Base-by-base conservation (phyloP, 2,888 invertebrate genomes). In the Hartigia nigra region DNA sequence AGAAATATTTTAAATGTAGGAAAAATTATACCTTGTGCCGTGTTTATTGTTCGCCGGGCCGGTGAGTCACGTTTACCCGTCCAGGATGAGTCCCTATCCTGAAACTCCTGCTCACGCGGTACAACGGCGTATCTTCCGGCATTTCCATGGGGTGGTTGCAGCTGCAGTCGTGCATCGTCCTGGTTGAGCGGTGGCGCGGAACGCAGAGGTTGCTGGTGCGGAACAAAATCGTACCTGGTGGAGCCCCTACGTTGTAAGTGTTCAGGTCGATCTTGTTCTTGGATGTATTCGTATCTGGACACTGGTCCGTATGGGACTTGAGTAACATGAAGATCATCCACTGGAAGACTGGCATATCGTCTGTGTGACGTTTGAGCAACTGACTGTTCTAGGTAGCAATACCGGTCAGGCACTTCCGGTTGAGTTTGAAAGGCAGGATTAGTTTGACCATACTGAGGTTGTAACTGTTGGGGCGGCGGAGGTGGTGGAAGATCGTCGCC, bases 271-370 rank as follows among this genome's bases (percentile, higher is more conserved):
- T 86, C 84, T 12, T 87, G 87, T 37, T 84, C 88, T 55, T 86
- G 85, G 39, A 91, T 89, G 83, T 90, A 90, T 78, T 91, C 91
- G 85, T 91, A 91, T 70, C 90, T 84, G 31, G 87, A 86, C 4
- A 81, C 75, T 31, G 82, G 85, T 72, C 78, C 84, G 74, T 86
- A 86, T 55, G 55, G 55, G 55, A 9, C 9, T 9, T 23, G 55
- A 11, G 78, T 79, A 4, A 83, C 75, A 9, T 81, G 82, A 35
- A 81, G 82, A 12, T 88, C 88, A 4, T 87, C 87, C 1, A 84
- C 84, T n/a, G 89, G 89, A 77, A 89, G 82, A 81, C 89, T 89
- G 3, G 81, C 84, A 76, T 87, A 89, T 69, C 88, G 80, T 14
- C 85, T 85, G 76, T 87, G 88, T 72, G 79, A 76, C 12, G 23